These are phyloP conservation scores for Phoxinus dragarum DNA, from an alignment of 2,797 vertebrate species.

Conservation along the genomic window DNA sequence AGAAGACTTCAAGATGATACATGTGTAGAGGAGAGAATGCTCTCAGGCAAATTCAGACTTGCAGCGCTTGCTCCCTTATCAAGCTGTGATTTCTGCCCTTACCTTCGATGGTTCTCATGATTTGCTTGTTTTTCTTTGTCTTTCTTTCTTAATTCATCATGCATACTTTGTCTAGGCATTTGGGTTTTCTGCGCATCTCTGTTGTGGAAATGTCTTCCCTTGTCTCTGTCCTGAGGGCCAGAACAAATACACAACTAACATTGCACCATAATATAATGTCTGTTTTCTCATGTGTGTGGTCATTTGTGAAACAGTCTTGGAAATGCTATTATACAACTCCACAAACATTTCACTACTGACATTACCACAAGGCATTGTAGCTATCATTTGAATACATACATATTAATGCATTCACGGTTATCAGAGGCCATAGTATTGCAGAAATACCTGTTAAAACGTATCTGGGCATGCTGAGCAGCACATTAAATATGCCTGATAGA, in stretches of 20 bases:
- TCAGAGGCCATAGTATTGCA: constrained; percentile 25
- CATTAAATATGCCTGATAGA: constrained; percentile 28
- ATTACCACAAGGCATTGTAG: constrained; percentile 53
- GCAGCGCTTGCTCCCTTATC: constrained; percentile 62
- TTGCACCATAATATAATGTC: constrained; percentile 29
- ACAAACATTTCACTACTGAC: constrained; percentile 45
- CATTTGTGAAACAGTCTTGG: constrained; percentile 46
- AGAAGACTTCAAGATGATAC: constrained; percentile 49
- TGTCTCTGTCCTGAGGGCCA: constrained; percentile 52
- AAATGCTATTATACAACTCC: constrained; percentile 46
- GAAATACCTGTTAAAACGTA: constrained; percentile 44
- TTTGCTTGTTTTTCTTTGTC: constrained; percentile 37
- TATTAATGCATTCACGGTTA: constrained; percentile 46
- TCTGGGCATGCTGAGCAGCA: constrained; percentile 21
- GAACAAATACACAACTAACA: constrained; percentile 60
- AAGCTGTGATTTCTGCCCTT: constrained; percentile 60
- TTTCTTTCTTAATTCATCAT: not conserved
- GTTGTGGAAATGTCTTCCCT: constrained; percentile 30
- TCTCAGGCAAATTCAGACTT: constrained; percentile 64
- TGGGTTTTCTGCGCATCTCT: constrained; percentile 2
- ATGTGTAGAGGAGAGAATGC: constrained; percentile 56
- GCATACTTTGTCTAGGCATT: not conserved
- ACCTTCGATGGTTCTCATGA: not conserved
- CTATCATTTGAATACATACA: constrained; percentile 56
- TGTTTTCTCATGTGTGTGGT: constrained; percentile 27